These are phyloP conservation scores for Phlogophora meticulosa DNA, from an alignment of 2,888 invertebrate species.

Conservation along the genomic window DNA sequence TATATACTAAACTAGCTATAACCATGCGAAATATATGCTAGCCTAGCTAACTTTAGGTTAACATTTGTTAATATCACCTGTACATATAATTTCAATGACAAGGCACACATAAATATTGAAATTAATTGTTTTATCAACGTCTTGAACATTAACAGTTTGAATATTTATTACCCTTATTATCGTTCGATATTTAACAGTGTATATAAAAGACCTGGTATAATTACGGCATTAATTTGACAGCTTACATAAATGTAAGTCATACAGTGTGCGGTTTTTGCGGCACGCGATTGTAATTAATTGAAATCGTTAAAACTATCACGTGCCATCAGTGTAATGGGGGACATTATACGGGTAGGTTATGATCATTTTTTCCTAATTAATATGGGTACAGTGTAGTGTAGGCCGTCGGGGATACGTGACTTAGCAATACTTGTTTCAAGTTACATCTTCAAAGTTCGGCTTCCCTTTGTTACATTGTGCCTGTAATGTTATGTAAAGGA, in stretches of 20 bases:
- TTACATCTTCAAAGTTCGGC: slow-evolving; percentile 45
- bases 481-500: slow-evolving; percentile 56
- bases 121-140: slow-evolving; percentile 43
- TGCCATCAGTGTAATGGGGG: slow-evolving; percentile 60
- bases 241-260: slow-evolving; percentile 49
- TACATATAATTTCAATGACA: slow-evolving; percentile 30
- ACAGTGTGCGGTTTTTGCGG: slow-evolving; percentile 54
- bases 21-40: background rate
- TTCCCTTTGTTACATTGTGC: slow-evolving; percentile 52
- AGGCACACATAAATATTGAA: slow-evolving; percentile 14
- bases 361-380: slow-evolving; percentile 59
- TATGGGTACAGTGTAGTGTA: slow-evolving; percentile 51
- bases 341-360: slow-evolving; percentile 65
- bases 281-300: slow-evolving; percentile 65
- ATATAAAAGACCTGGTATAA: slow-evolving; percentile 56
- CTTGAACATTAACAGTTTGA: slow-evolving; percentile 34
- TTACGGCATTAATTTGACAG: slow-evolving; percentile 62
- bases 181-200: slow-evolving; percentile 45
- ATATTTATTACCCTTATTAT: slow-evolving; percentile 62
- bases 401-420: slow-evolving; percentile 46
- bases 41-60: background rate
- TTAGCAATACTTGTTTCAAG: slow-evolving; percentile 43
- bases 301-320: slow-evolving; percentile 63
- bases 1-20: background rate
- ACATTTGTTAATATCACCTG: slow-evolving; percentile 26